Base-by-base conservation (phyloP, 2,888 invertebrate species). In the Metacarcinus magister region DNA sequence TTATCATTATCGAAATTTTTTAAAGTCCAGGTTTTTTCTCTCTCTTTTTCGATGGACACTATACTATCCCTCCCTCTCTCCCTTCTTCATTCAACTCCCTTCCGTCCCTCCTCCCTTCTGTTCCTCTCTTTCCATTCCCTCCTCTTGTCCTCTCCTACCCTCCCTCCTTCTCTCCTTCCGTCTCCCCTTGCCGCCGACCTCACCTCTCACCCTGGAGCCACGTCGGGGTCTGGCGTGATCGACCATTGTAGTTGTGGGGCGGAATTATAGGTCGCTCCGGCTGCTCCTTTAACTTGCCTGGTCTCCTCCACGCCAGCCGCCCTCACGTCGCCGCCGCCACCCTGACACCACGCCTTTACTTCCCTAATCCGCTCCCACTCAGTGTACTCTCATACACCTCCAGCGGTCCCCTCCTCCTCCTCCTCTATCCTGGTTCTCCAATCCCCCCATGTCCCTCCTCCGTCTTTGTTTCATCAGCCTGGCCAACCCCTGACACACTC, bases 231-330 rank as follows among this genome's bases (percentile, higher is more conserved):
- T 82, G 44, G 93, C 93, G 93, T 93, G 93, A 93, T 93, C 75
- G 93, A 93, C 93, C 93, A 93, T 93, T 93, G 75, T 93, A 93
- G 75, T 75, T 75, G 93, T 43, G 75, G 16, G 75, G 44, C 93
- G 60, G 93, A 67, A 93, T 93, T 93, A 93, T 93, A 60, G 93
- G 93, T 60, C 60, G 93, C 67, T 91, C 39, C 43, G 67, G 93
- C 93, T 93, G 93, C 67, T 93, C 60, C 93, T 93, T 48, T 93
- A 46, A 54, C 82, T 82, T 82, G 13, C 82, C 32, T 32, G 82
- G 32, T 82, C 82, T 28, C 32, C 75, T 82, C 32, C 82, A 28
- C 28, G 82, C 82, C 82, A 28, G 82, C 92, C 44, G 44, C 91
- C 91, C 44, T 48, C 44, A 91, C 91, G 91, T 91, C 44, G 91